Evolutionary conservation across 1,140 invertebrate genomes (phyloP).

Genomic region (Micrasema minimum): DNA sequence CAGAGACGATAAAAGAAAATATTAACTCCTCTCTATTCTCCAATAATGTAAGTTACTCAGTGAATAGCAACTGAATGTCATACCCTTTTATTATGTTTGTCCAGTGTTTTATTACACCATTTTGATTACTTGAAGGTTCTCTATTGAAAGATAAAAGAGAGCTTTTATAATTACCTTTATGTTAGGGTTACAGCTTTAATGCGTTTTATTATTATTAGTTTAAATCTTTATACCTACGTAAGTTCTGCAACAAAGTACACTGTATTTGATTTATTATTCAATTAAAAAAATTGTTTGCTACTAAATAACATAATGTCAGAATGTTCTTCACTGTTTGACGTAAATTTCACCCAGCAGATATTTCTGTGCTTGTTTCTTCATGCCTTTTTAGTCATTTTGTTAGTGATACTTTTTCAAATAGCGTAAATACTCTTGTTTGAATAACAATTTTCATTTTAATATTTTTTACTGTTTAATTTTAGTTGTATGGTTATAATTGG

Average conservation of each 20-base stretch:
- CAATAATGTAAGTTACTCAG: not conserved
- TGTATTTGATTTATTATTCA: not conserved
- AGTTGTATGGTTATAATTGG: too few species aligned
- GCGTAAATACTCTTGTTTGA: not conserved
- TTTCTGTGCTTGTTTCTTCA: too few species aligned
- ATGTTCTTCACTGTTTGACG: not conserved
- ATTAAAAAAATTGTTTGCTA: not conserved
- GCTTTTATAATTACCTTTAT: not conserved
- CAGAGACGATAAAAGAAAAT: slow-evolving; percentile 65
- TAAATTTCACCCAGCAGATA: too few species aligned
- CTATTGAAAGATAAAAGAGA: not conserved
- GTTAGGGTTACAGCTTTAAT: not conserved
- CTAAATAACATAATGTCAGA: not conserved
- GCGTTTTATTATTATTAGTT: not conserved
- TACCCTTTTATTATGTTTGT: too few species aligned
- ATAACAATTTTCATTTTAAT: not conserved
- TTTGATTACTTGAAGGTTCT: not conserved
- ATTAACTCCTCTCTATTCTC: slow-evolving; percentile 51
- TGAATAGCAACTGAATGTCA: not conserved
- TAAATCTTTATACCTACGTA: not conserved
- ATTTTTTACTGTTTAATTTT: too few species aligned
- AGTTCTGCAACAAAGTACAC: not conserved
- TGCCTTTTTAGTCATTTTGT: too few species aligned
- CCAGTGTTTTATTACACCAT: too few species aligned
- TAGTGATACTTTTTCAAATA: too few species aligned